A percentile compares a stretch with the other conserved stretches of the same genome.
These are phyloP conservation scores for Paramuricea clavata DNA, from an alignment of 92 coral and sea anemone species.

Conservation along the genomic window DNA sequence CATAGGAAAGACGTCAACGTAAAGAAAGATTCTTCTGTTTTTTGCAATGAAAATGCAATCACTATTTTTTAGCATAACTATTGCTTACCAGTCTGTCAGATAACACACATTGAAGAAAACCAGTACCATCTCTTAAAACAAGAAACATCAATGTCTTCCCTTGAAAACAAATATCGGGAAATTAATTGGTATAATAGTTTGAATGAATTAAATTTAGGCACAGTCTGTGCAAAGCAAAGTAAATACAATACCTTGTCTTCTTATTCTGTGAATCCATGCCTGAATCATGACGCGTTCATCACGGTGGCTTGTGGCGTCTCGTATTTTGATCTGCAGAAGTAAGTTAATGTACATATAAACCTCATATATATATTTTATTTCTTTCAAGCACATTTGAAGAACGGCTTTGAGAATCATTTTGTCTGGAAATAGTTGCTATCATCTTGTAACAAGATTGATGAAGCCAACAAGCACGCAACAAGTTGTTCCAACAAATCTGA, in stretches of 20 bases:
- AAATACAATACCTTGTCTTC: constrained; percentile 81
- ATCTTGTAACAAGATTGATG: too few species aligned
- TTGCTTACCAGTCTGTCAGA: constrained; percentile 85
- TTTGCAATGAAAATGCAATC: background rate
- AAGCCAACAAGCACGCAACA: too few species aligned
- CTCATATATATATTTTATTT: too few species aligned
- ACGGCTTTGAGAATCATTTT: too few species aligned
- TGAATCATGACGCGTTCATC: constrained; percentile 83
- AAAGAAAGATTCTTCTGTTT: background rate
- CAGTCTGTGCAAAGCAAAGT: background rate
- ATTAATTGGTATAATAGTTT: too few species aligned
- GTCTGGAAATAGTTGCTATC: too few species aligned
- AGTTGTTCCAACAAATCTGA: too few species aligned
- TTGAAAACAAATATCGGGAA: constrained; percentile 14
- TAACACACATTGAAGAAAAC: constrained; percentile 96
- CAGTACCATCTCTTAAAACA: constrained; percentile 96
- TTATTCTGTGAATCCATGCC: constrained; percentile 93
- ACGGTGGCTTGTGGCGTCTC: constrained; percentile 79
- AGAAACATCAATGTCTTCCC: constrained; percentile 93
- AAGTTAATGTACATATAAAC: background rate
- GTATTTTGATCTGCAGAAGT: constrained; percentile 79
- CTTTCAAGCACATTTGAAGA: too few species aligned
- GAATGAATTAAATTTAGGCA: too few species aligned
- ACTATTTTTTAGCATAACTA: background rate
- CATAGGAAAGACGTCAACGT: too few species aligned